phyloP scores from a whole-genome alignment of 2,113 vertebrate species.

The Orycteropus afer region DNA sequence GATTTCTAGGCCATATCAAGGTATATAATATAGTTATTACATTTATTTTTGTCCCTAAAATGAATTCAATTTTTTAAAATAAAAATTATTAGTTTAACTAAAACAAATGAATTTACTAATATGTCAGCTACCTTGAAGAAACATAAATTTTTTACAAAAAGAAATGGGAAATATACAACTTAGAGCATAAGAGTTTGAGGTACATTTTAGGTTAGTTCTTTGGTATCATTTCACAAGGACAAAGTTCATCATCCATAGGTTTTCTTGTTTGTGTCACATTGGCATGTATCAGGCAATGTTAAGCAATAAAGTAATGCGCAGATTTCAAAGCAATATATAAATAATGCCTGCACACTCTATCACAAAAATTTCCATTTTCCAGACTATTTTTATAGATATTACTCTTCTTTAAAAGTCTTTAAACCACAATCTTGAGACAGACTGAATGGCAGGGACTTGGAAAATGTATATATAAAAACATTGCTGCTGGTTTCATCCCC shows the following conservation, averaged over 20 bases:
- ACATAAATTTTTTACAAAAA: neutral
- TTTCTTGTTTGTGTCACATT: conserved; percentile 15
- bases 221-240: neutral
- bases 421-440: neutral
- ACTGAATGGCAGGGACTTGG: neutral
- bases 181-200: neutral
- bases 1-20: neutral
- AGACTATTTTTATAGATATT: neutral
- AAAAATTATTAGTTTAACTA: neutral
- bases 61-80: neutral
- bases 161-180: neutral
- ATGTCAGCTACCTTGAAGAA: neutral
- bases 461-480: neutral
- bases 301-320: conserved; percentile 22
- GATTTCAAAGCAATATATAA: conserved; percentile 34
- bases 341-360: neutral
- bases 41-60: neutral
- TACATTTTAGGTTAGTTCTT: conserved; percentile 14
- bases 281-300: neutral
- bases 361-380: neutral
- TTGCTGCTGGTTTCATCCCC: conserved; percentile 6
- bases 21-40: neutral
- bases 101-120: conserved; percentile 4
- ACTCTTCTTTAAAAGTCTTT: neutral
- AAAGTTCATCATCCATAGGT: neutral